These are phyloP conservation scores for Anabacerthia variegaticeps DNA, from an alignment of 2,797 vertebrate species.

Conservation along the genomic window DNA sequence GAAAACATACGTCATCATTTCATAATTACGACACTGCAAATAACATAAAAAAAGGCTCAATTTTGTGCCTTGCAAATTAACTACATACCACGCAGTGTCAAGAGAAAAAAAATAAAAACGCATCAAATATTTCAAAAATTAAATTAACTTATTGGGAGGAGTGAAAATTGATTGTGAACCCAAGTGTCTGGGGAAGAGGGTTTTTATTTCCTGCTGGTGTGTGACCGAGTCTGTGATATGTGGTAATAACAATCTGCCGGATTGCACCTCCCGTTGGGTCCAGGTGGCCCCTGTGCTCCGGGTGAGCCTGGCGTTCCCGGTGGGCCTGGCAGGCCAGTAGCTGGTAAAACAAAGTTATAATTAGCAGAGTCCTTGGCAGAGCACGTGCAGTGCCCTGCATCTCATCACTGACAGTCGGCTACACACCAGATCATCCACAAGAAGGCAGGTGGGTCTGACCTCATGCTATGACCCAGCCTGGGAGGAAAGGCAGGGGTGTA, in stretches of 20 bases:
- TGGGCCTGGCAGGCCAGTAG: conserved; percentile 72
- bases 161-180: conserved; percentile 62
- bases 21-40: conserved; percentile 38
- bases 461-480: rapidly evolving
- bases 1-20: conserved; percentile 45
- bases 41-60: conserved; percentile 30
- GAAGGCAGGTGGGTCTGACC: neutral
- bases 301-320: conserved; percentile 78
- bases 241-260: conserved; percentile 85
- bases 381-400: rapidly evolving
- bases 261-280: conserved; percentile 86
- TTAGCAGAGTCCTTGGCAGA: neutral
- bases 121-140: conserved; percentile 39
- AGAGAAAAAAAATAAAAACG: neutral
- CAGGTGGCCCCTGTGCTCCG: conserved; percentile 85
- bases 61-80: conserved; percentile 31
- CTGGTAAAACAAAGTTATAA: conserved; percentile 71
- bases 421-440: neutral
- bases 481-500: neutral
- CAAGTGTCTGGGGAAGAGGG: neutral
- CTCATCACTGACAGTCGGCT: neutral
- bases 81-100: neutral
- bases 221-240: conserved; percentile 67
- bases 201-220: conserved; percentile 69
- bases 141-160: conserved; percentile 20